These are phyloP conservation scores for Bombus superbus DNA, from an alignment of 1,140 invertebrate species.

Conservation along the genomic window DNA sequence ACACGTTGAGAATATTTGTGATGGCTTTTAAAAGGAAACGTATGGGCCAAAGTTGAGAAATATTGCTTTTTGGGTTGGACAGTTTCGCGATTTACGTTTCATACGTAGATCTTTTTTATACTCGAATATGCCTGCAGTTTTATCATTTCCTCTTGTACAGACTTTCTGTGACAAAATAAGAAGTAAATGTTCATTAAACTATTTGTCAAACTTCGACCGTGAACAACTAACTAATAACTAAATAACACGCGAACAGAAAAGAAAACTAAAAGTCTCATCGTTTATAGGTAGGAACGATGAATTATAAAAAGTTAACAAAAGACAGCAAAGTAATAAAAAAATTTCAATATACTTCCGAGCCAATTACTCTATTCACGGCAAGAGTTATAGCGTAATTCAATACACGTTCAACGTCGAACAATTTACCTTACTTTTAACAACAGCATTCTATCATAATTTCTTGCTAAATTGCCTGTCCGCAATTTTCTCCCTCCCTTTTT, in stretches of 20 bases:
- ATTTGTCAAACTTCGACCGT: no score
- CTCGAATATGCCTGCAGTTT: neutral
- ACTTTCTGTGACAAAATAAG: accelerated
- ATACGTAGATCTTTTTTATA: neutral
- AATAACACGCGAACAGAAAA: neutral
- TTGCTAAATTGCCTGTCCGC: neutral
- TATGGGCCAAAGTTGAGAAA: neutral
- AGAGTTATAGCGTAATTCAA: neutral
- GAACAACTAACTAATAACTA: neutral
- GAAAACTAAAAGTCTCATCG: neutral
- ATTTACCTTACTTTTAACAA: neutral
- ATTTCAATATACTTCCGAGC: neutral
- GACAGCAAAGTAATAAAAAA: neutral
- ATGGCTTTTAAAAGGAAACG: neutral
- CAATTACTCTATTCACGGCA: neutral
- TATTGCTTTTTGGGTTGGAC: neutral
- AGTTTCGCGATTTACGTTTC: neutral
- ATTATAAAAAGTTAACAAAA: neutral
- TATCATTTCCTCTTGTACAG: neutral
- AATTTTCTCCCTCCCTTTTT: neutral
- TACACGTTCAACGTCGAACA: neutral
- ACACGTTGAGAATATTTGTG: neutral
- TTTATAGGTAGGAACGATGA: neutral
- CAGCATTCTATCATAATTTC: slow-evolving; percentile 6
- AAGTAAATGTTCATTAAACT: neutral